A percentile compares a stretch with the other conserved stretches of the same genome.
phyloP scores from a whole-genome alignment of 2,888 invertebrate genomes.

The Nomada ferruginata region DNA sequence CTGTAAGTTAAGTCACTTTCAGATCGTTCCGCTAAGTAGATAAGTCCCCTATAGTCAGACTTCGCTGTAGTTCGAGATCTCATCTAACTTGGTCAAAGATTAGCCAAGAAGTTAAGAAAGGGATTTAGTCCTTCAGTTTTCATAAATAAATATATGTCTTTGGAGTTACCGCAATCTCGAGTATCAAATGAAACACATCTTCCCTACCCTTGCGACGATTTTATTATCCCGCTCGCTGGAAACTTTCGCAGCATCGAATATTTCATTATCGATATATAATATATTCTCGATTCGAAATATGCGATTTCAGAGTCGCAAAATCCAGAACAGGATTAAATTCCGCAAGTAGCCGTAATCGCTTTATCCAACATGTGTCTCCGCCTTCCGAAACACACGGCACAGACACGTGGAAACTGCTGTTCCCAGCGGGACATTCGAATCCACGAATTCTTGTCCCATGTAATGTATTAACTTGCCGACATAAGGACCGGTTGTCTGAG shows the following conservation, averaged over 20 bases:
- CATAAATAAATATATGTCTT: not conserved
- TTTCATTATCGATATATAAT: not conserved
- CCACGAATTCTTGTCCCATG: slow-evolving; percentile 26
- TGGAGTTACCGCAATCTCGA: too few species aligned
- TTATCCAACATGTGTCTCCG: slow-evolving; percentile 19
- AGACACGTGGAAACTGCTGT: slow-evolving; percentile 19
- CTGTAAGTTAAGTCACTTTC: slow-evolving; percentile 29
- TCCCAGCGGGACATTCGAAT: slow-evolving; percentile 29
- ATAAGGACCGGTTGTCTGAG: slow-evolving; percentile 44
- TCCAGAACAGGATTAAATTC: slow-evolving; percentile 9
- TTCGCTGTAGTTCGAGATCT: not conserved
- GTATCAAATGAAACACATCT: too few species aligned
- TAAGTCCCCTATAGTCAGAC: slow-evolving; percentile 42
- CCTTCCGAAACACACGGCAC: slow-evolving; percentile 17
- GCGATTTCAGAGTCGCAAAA: not conserved
- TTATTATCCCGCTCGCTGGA: not conserved
- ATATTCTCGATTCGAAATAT: not conserved
- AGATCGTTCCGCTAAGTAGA: slow-evolving; percentile 37
- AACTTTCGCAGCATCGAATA: not conserved
- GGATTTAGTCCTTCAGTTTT: slow-evolving; percentile 13
- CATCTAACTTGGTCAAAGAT: slow-evolving; percentile 20
- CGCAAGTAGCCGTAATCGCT: not conserved
- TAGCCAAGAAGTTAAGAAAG: slow-evolving; percentile 3
- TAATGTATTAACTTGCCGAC: slow-evolving; percentile 48
- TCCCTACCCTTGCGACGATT: not conserved